Evolutionary conservation across 1,140 invertebrate species (phyloP).

Genomic region (Drosophila nebulosa): DNA sequence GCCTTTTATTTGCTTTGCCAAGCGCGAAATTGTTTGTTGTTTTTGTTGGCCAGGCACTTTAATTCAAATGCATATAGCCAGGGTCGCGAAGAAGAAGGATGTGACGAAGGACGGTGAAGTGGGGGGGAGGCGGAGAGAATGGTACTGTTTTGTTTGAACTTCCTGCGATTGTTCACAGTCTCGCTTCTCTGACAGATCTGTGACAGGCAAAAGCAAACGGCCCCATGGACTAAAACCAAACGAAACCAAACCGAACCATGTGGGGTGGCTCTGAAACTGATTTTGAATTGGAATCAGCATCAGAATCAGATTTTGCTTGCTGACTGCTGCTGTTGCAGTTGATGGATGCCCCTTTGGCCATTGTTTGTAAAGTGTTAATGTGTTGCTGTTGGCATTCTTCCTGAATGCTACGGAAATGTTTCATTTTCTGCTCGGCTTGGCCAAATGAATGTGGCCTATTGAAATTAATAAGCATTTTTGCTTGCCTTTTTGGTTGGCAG

Average conservation of each 20-base stretch:
- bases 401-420: conserved; percentile 55
- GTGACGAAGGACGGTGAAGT: no score
- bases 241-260: neutral
- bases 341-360: conserved; percentile 71
- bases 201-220: conserved; percentile 60
- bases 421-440: conserved; percentile 65
- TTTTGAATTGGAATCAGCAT: neutral
- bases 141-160: conserved; percentile 55
- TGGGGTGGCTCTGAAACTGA: conserved; percentile 31
- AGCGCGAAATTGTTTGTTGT: conserved; percentile 78
- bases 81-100: neutral
- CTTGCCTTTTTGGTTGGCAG: conserved; percentile 4
- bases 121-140: neutral
- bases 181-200: conserved; percentile 71
- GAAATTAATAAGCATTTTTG: conserved; percentile 53
- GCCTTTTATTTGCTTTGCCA: conserved; percentile 64
- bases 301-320: neutral
- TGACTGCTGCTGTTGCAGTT: conserved; percentile 38
- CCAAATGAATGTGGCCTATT: conserved; percentile 51
- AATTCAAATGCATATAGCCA: conserved; percentile 60
- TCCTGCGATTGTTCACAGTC: conserved; percentile 77
- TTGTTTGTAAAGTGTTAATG: conserved; percentile 75
- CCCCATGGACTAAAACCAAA: conserved; percentile 25
- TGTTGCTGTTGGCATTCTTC: conserved; percentile 18
- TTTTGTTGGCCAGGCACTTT: conserved; percentile 46